Base-by-base conservation (phyloP, 2,113 vertebrate species). In the Equus quagga region DNA sequence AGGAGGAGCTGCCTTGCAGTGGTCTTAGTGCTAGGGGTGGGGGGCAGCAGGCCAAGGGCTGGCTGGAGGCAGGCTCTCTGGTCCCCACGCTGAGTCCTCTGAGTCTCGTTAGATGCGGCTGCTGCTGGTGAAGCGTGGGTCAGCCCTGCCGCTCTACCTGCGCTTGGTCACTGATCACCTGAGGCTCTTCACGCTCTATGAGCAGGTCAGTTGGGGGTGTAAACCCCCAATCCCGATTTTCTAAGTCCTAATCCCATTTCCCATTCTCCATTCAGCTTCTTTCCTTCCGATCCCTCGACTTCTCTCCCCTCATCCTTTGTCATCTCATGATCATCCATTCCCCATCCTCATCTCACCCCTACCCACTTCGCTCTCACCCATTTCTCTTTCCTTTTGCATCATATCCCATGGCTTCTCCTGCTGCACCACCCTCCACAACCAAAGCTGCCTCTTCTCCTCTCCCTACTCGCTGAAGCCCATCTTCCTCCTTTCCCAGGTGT, bases 131-230 rank as follows among this genome's bases (percentile, higher is more conserved):
- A 99, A 99, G 97, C 99, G 99, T 51, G 99, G 99, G 13, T 99
- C 99, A 0, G 97, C 64, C 62, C 99, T 98, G 97, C 99, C 99
- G 0, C 98, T 99, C 72, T 99, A 99, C 98, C 98, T 99, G 75
- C 99, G 98, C 80, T 95, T 99, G 94, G 99, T 99, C 96, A 99
- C 99, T 9, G 99, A 99, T 89, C 99, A 99, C 96, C 98, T 99
- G 94, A 98, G 99, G 96, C 99, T 98, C 94, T 99, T 99, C 96
- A 98, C 99, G 1, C 97, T 99, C 12, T 99, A 99, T 58, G 99
- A 99, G 60, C 99, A 99, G 99, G 99, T 99, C 14, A 5, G 93
- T 18, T 56, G 41, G 14, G 26, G 8, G 1, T 33, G 8, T 46
- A 65, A 64, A 17, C 23, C 84, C 51, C 76, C 8, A 14, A 8